Evolutionary conservation across 2,113 vertebrate species (phyloP).

Genomic region (Phalacrocorax carbo): DNA sequence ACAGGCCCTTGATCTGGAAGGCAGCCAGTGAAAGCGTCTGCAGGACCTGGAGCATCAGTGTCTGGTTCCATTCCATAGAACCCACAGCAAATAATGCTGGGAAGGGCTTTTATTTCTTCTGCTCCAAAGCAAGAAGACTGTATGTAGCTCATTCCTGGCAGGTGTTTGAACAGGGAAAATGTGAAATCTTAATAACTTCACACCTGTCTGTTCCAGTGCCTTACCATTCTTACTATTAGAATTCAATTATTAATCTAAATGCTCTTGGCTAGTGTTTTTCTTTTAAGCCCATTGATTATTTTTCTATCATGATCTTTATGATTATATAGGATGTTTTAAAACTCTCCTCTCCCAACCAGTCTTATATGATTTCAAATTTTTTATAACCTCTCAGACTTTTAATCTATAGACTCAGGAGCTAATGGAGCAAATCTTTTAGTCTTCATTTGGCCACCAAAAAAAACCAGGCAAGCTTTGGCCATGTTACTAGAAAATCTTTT

Average conservation of each 20-base stretch:
- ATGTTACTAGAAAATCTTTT: not conserved
- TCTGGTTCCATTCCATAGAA: not conserved
- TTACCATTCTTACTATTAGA: not conserved
- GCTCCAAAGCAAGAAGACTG: not conserved
- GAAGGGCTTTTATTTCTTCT: not conserved
- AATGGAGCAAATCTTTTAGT: not conserved
- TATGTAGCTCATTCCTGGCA: not conserved
- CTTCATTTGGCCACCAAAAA: not conserved
- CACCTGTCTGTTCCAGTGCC: not conserved
- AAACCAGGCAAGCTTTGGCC: not conserved
- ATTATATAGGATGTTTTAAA: not conserved
- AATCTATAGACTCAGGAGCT: not conserved
- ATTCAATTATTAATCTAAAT: not conserved
- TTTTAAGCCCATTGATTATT: not conserved
- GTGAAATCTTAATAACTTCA: not conserved
- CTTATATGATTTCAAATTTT: not conserved
- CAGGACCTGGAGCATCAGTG: not conserved
- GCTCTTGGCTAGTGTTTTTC: not conserved
- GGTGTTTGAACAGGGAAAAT: not conserved
- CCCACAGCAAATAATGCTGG: not conserved
- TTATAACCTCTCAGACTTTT: not conserved
- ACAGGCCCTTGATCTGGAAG: not conserved
- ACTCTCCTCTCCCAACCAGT: not conserved
- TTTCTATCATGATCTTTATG: not conserved
- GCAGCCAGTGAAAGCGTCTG: not conserved